Evolutionary conservation across 2,113 vertebrate species (phyloP).

Genomic region (Scortum barcoo): DNA sequence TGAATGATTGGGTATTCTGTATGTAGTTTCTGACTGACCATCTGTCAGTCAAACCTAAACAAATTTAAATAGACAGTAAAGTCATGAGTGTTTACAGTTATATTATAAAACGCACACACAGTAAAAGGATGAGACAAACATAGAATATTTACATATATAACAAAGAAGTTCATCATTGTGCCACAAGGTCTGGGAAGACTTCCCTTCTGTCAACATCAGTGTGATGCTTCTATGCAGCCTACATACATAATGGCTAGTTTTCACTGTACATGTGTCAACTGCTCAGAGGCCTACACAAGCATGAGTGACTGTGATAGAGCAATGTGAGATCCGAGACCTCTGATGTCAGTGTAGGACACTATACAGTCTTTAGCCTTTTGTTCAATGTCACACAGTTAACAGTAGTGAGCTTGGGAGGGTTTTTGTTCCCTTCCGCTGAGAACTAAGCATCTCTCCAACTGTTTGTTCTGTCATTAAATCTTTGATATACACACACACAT

Average conservation of each 20-base stretch:
- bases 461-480: conserved; percentile 45
- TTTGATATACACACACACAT: conserved; percentile 25
- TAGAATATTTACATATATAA: conserved; percentile 80
- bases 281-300: conserved; percentile 11
- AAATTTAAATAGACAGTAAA: conserved; percentile 73
- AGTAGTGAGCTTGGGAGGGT: conserved; percentile 27
- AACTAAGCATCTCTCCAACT: conserved; percentile 43
- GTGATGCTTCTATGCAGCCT: conserved; percentile 45
- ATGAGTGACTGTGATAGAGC: neutral
- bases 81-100: conserved; percentile 77
- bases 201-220: conserved; percentile 34
- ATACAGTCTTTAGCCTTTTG: conserved; percentile 6
- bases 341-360: neutral
- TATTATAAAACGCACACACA: conserved; percentile 79
- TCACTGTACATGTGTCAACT: conserved; percentile 48
- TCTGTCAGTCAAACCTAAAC: conserved; percentile 41
- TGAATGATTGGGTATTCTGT: conserved; percentile 40
- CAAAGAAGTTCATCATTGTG: conserved; percentile 58
- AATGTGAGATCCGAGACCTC: conserved; percentile 16
- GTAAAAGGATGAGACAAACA: conserved; percentile 70
- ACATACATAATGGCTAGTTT: conserved; percentile 46
- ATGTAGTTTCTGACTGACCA: conserved; percentile 50
- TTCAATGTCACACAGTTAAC: conserved; percentile 24
- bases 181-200: conserved; percentile 33
- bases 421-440: conserved; percentile 36